Conservation (phyloP, 2,797 vertebrate genomes). For the Periparus ater region DNA sequence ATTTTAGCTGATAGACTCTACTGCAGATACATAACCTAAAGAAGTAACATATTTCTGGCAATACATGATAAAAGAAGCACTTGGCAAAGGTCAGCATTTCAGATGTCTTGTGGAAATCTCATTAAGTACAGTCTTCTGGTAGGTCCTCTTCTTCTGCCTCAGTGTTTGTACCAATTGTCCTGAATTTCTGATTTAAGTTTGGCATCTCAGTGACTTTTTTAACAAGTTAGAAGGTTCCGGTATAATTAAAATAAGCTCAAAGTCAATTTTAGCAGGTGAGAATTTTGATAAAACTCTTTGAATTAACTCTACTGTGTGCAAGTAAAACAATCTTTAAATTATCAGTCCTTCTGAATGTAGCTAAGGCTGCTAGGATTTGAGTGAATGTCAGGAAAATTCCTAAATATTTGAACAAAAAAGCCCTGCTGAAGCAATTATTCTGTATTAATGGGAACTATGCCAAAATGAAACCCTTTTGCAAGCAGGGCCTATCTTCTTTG, state of each 20-base stretch:
- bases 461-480: not conserved
- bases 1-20: not conserved
- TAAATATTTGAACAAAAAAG: conserved; percentile 11
- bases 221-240: not conserved
- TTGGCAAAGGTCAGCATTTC: conserved; percentile 46
- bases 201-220: not conserved
- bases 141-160: not conserved
- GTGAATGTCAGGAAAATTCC: not conserved
- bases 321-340: conserved; percentile 19
- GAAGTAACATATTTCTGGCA: conserved; percentile 18
- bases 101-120: conserved; percentile 16
- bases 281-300: conserved; percentile 3
- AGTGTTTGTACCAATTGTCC: not conserved
- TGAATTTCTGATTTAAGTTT: conserved; percentile 15
- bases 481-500: not conserved
- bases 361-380: not conserved
- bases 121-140: conserved; percentile 13
- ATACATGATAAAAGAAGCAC: conserved; percentile 3
- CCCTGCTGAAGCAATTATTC: not conserved
- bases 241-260: conserved; percentile 27
- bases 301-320: not conserved
- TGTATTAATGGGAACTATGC: not conserved
- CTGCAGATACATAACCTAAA: not conserved
- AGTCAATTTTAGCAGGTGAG: not conserved
- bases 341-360: not conserved